Conservation (phyloP, 2,888 invertebrate species). For the Ophioninae sp. region DNA sequence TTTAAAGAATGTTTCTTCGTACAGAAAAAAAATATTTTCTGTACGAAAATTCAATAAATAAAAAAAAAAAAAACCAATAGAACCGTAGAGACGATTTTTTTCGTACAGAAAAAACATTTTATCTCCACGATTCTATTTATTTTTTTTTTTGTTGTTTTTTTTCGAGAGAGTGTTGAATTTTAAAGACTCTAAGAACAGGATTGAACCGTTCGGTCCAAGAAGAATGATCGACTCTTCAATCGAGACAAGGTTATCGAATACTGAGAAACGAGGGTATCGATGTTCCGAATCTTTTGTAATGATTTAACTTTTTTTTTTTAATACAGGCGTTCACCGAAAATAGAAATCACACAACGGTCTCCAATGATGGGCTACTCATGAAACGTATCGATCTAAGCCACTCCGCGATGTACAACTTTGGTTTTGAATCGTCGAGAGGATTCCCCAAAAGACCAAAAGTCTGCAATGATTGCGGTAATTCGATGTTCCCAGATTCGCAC, state of each 20-base stretch:
- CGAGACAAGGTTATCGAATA: not conserved
- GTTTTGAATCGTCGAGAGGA: constrained; percentile 67
- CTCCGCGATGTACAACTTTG: constrained; percentile 66
- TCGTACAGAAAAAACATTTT: too few species aligned
- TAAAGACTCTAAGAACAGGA: too few species aligned
- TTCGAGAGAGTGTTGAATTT: too few species aligned
- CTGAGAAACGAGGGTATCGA: not conserved
- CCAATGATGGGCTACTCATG: not conserved
- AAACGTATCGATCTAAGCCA: constrained; percentile 17
- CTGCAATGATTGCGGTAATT: constrained; percentile 78
- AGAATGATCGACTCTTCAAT: not conserved
- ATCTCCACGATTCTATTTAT: too few species aligned
- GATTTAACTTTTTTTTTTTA: not conserved
- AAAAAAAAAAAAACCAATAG: too few species aligned
- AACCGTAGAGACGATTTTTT: too few species aligned
- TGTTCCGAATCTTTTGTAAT: not conserved
- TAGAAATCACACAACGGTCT: not conserved
- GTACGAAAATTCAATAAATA: too few species aligned
- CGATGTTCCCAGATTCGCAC: not conserved
- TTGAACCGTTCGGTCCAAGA: not conserved
- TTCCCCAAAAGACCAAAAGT: constrained; percentile 69
- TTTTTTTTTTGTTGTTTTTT: too few species aligned
- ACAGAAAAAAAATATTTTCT: too few species aligned
- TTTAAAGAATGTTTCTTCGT: too few species aligned
- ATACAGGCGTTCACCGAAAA: constrained; percentile 34